Evolutionary conservation across 2,888 invertebrate species (phyloP), one percentile per base, ranked within the genome.

Genomic region (Chalcosyrphus nemorum): DNA sequence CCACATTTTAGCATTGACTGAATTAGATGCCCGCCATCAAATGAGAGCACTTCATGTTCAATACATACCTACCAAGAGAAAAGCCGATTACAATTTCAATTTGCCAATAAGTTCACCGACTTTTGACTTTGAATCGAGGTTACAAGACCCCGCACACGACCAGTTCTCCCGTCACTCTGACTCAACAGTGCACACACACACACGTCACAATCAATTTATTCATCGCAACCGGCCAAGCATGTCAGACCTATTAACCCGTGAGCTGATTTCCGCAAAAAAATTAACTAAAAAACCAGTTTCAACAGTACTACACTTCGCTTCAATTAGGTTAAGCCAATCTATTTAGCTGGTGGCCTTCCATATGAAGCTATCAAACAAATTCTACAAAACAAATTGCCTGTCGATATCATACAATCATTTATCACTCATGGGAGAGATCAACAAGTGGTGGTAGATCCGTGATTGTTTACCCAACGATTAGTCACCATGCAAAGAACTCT

Each of bases 391-490:
- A 17, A 29, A 68, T 27, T 32, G 32, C 29, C 29, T 7, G 9
- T 29, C 57, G 27, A 71, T 59, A 50, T 17, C 27, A 24, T 9
- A 71, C 19, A 21, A 24, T 27, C 35, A 52, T 13, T 27, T n/a
- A 59, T 57, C 52, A 41, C 71, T 6, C 11, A 27, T n/a, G n/a
- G 9, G 4, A 17, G 1, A 19, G 15, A 47, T 72, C 61, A 61
- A 61, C 72, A 72, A 61, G 72, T 72, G 61, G 45, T 43, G 35
- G 17, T 35, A n/a, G 63, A 38, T 38, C 13, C 13, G 13, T 13
- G 17, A 70, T 70, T 65, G 47, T 74, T 63, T 61, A 65, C 45
- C 41, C 29, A 21, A 13, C 27, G 24, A 27, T 77, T 68, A 77
- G 77, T 77, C 77, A 77, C 7, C 59, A 5, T 38, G 27, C 6